These are phyloP conservation scores for Pogonognathellus flavescens DNA, from an alignment of 1,140 invertebrate genomes.

Conservation along the genomic window DNA sequence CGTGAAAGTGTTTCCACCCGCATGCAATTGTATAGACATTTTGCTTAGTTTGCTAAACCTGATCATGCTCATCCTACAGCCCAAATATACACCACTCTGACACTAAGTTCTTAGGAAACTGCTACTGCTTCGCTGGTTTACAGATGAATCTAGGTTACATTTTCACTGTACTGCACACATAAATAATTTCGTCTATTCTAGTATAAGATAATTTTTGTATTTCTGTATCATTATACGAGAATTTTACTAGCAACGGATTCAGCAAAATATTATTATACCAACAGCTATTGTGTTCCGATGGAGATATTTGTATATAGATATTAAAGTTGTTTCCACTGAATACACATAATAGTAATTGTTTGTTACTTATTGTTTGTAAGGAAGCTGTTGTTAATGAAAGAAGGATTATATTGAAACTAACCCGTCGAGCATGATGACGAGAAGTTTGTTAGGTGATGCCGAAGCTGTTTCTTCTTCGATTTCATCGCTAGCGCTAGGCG, in stretches of 20 bases:
- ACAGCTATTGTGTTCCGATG: no score
- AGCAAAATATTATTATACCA: no score
- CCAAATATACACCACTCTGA: background rate
- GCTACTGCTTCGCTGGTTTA: background rate
- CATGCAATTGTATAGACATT: background rate
- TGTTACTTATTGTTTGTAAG: background rate
- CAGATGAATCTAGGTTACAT: background rate
- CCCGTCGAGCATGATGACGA: slow-evolving; percentile 61
- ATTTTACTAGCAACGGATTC: no score
- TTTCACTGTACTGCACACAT: background rate
- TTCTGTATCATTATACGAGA: no score
- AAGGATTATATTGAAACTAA: slow-evolving; percentile 17
- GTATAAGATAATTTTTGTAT: no score
- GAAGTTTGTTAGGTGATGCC: slow-evolving; percentile 51
- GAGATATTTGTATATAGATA: no score
- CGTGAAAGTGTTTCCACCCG: background rate
- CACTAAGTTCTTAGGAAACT: background rate
- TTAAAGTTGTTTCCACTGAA: background rate
- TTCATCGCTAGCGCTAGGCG: slow-evolving; percentile 24
- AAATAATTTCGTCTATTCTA: background rate
- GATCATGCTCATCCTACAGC: background rate
- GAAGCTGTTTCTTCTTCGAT: background rate
- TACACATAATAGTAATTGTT: background rate
- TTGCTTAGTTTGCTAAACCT: background rate
- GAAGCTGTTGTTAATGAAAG: background rate